These are phyloP conservation scores for Hemicentrotus pulcherrimus DNA, from an alignment of 35 echinoderm and acorn worm genomes.

Conservation along the genomic window DNA sequence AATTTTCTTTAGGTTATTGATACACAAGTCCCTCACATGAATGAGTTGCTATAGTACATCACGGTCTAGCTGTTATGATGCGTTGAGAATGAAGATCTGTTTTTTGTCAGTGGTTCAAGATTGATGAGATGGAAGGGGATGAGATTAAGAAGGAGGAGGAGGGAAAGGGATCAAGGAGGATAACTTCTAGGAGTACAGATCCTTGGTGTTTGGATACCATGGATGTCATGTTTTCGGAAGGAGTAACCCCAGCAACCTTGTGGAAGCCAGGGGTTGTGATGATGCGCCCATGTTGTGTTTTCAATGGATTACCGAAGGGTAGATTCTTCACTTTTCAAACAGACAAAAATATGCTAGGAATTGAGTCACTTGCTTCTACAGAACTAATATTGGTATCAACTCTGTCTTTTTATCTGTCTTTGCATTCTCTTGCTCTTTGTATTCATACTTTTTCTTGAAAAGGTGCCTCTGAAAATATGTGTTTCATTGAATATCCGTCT, in stretches of 20 bases:
- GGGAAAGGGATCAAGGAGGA: constrained; percentile 27
- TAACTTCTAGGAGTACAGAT: not conserved
- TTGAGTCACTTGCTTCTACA: not conserved
- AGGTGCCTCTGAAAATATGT: too few relatives aligned
- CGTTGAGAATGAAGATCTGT: not conserved
- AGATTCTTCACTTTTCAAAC: not conserved
- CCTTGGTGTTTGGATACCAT: constrained; percentile 23
- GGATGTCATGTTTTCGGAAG: constrained; percentile 7
- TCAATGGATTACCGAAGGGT: not conserved
- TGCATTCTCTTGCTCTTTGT: not conserved
- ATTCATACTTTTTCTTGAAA: not conserved
- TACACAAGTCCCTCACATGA: too few relatives aligned
- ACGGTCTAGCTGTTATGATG: not conserved
- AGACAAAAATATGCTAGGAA: not conserved
- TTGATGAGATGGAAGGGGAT: not conserved
- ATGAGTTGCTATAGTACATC: too few relatives aligned
- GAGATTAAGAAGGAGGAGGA: not conserved
- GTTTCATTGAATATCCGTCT: too few relatives aligned
- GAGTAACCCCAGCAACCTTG: constrained; percentile 40
- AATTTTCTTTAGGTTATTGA: too few relatives aligned
- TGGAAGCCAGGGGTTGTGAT: constrained; percentile 20
- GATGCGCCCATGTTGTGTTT: constrained; percentile 20
- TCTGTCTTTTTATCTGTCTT: not conserved
- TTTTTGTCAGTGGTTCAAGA: not conserved
- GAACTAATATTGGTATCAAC: not conserved